Conservation (phyloP, 2,113 vertebrate species). For the Oxyruncus cristatus region DNA sequence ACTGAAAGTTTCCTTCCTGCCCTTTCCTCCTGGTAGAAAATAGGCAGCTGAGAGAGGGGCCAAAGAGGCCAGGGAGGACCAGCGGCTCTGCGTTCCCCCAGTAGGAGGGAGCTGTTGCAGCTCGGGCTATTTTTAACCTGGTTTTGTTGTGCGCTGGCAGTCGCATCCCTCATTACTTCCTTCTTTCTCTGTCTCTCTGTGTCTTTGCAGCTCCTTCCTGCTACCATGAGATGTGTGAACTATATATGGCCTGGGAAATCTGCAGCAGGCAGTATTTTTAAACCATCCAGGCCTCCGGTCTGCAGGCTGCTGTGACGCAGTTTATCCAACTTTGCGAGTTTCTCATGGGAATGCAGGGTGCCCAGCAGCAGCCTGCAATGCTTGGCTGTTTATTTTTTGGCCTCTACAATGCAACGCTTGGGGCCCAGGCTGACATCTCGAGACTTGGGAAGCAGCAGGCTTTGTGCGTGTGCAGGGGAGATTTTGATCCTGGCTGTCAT, state of each 20-base stretch:
- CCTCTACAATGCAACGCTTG: neutral
- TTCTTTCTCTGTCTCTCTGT: slow-evolving; percentile 28
- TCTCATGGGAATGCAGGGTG: slow-evolving; percentile 82
- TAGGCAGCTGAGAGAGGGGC: slow-evolving; percentile 56
- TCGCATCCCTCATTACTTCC: neutral
- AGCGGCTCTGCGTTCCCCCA: neutral
- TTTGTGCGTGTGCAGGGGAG: neutral
- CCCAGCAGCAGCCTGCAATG: neutral
- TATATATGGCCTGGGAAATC: slow-evolving; percentile 82
- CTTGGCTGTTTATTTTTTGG: neutral
- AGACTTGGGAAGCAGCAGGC: slow-evolving; percentile 19
- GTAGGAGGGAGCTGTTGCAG: slow-evolving; percentile 2
- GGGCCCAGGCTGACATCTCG: neutral
- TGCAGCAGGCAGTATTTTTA: slow-evolving; percentile 71
- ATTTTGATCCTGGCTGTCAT: neutral
- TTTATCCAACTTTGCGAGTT: slow-evolving; percentile 57
- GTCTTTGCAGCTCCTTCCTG: slow-evolving; percentile 64
- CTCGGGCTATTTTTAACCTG: slow-evolving; percentile 72
- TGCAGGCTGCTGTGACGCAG: slow-evolving; percentile 63
- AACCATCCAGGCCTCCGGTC: slow-evolving; percentile 51
- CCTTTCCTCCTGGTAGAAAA: slow-evolving; percentile 69
- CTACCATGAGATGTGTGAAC: slow-evolving; percentile 46
- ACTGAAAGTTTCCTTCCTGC: slow-evolving; percentile 76
- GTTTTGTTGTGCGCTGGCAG: neutral
- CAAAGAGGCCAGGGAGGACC: slow-evolving; percentile 30